A percentile compares a stretch with the other conserved stretches of the same genome.
Conservation (phyloP, 2,797 vertebrate genomes). For the Podarcis siculus region DNA sequence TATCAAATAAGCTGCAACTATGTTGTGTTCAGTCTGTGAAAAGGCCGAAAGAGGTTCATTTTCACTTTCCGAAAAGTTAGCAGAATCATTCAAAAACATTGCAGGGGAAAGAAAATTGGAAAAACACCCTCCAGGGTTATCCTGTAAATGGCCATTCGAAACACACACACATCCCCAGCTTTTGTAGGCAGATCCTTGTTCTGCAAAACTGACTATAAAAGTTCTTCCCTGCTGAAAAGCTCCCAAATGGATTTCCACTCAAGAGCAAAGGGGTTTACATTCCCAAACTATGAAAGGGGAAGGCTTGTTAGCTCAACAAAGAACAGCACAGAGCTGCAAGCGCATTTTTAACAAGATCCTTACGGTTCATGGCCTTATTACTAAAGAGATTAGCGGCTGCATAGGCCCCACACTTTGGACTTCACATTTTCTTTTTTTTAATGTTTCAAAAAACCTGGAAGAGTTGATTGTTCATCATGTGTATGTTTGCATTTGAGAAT, state of each 20-base stretch:
- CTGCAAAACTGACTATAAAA: conserved; percentile 38
- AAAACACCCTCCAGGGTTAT: conserved; percentile 45
- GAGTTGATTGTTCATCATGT: too few species aligned
- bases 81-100: conserved; percentile 73
- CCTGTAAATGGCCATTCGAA: conserved; percentile 35
- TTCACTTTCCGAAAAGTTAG: conserved; percentile 78
- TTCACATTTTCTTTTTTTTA: conserved; percentile 57
- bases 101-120: conserved; percentile 54
- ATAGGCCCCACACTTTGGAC: conserved; percentile 63
- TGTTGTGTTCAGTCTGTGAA: conserved; percentile 91
- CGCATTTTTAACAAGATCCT: conserved; percentile 62
- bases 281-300: conserved; percentile 65
- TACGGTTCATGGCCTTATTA: conserved; percentile 63
- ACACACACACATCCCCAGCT: conserved; percentile 35
- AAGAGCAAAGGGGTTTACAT: conserved; percentile 70
- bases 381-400: conserved; percentile 79
- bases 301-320: conserved; percentile 77
- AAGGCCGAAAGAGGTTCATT: conserved; percentile 86
- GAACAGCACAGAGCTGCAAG: conserved; percentile 64
- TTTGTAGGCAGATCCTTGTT: conserved; percentile 58
- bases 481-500: too few species aligned
- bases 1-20: conserved; percentile 94
- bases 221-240: conserved; percentile 24
- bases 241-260: conserved; percentile 61
- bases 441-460: conserved; percentile 35